These are phyloP conservation scores for Colius striatus DNA, from an alignment of 2,113 vertebrate species.

Conservation along the genomic window DNA sequence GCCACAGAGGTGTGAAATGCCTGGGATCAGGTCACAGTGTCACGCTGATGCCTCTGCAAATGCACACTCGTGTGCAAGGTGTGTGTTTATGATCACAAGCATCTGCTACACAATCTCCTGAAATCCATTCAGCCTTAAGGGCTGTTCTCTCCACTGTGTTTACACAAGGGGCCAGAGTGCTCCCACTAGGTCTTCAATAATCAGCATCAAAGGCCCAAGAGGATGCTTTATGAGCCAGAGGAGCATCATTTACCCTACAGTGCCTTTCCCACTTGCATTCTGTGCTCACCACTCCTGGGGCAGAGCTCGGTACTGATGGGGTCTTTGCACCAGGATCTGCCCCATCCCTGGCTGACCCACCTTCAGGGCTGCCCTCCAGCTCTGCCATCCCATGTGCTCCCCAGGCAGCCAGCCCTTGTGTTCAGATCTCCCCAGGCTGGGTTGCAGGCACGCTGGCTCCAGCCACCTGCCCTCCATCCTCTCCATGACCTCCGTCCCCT, in stretches of 20 bases:
- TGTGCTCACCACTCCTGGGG: not conserved
- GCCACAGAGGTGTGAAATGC: not conserved
- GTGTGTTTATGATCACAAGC: not conserved
- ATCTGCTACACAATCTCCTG: not conserved
- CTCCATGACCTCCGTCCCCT: no score
- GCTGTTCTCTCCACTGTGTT: not conserved
- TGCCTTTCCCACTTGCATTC: not conserved
- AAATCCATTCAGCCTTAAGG: not conserved
- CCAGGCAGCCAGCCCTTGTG: fast-evolving
- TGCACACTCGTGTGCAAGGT: not conserved
- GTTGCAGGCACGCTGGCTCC: not conserved
- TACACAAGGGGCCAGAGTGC: not conserved
- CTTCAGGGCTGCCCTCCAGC: not conserved
- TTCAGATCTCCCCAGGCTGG: not conserved
- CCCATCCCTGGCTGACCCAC: not conserved
- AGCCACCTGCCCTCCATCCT: not conserved
- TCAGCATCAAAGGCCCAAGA: not conserved
- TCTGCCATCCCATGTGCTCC: not conserved
- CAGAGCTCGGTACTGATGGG: not conserved
- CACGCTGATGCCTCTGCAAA: fast-evolving
- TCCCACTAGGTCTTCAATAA: not conserved
- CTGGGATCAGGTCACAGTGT: no score
- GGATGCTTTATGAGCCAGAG: not conserved
- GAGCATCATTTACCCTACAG: not conserved
- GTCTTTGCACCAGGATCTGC: not conserved